A percentile compares a stretch with the other conserved stretches of the same genome.
Conservation (phyloP, 2,797 vertebrate species). For the Diplodus sargus region DNA sequence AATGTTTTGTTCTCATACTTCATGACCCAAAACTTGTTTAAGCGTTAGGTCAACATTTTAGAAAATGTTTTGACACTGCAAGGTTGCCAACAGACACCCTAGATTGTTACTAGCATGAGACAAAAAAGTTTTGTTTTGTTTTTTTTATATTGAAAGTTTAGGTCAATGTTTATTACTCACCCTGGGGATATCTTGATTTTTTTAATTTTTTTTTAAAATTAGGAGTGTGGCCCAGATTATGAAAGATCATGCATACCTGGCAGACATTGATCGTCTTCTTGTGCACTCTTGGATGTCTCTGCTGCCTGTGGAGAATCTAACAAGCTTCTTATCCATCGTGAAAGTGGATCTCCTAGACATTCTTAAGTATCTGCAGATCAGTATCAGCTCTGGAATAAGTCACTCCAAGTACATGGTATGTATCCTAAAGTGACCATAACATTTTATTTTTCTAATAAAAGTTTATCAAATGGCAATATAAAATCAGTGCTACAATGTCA, state of each 20-base stretch:
- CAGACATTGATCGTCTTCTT: constrained; percentile 30
- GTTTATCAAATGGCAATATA: background rate
- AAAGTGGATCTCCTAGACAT: constrained; percentile 38
- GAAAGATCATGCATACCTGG: constrained; percentile 28
- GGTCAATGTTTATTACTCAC: too few species aligned
- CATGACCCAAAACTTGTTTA: too few species aligned
- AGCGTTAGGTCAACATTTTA: too few species aligned
- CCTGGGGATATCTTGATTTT: too few species aligned
- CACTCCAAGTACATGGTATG: background rate
- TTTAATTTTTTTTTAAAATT: background rate
- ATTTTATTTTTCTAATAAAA: background rate
- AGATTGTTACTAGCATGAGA: too few species aligned
- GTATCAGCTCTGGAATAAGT: rapidly evolving
- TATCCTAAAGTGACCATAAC: background rate
- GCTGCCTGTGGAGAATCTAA: constrained; percentile 16
- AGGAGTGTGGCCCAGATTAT: background rate
- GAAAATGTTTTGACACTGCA: too few species aligned
- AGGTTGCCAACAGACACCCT: too few species aligned
- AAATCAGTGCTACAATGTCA: background rate
- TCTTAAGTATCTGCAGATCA: constrained; percentile 26
- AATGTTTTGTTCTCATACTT: too few species aligned
- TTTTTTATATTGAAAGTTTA: background rate
- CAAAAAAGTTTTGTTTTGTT: too few species aligned
- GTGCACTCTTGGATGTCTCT: constrained; percentile 51
- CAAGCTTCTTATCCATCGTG: background rate